Base-by-base conservation (phyloP, 2,797 vertebrate genomes). In the Parotocinclus haroldoi region DNA sequence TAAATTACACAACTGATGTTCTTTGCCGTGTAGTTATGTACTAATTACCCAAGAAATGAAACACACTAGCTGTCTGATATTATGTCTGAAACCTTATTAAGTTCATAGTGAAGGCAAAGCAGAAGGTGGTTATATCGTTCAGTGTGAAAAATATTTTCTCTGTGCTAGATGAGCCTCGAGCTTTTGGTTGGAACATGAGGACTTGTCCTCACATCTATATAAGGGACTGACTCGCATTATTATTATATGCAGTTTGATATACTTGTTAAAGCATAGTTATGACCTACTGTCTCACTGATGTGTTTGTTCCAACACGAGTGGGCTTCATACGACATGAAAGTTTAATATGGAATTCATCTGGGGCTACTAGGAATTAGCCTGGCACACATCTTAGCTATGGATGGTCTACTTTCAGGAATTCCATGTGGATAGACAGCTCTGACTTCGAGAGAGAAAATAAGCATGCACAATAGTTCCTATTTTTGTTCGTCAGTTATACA, bases 391-490 rank as follows among this genome's bases (percentile, higher is more conserved):
- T 37, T 3, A 11, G 14, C 57, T 39, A 39, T 7, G 59, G 14
- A 16, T 40, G n/a, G 64, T 64, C 51, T 19, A 48, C 8, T 50
- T 54, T 60, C 14, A 12, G 12, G 10, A 56, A 45, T 53, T 71
- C 40, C 49, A 42, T 4, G 9, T 42, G 38, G 37, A 45, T 48
- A 70, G 58, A 46, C 69, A 18, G 40, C 16, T 40, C 18, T 56
- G 53, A 36, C 39, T 27, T 10, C 17, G 66, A 16, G 42, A 65
- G 42, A 37, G 50, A 72, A 76, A 64, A 37, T 58, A 56, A 56
- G 70, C 13, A 27, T 65, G 68, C 55, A 74, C 63, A 61, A 56
- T 36, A 63, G 37, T 50, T 51, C 36, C 13, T 65, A 0, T 51
- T 53, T 52, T 68, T 9, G 39, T 57, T 52, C 39, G 60, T 48